Percentiles rank a stretch among this genome's conserved stretches.
These are phyloP conservation scores for Eleutherodactylus coqui DNA, from an alignment of 2,797 vertebrate species.

Conservation along the genomic window DNA sequence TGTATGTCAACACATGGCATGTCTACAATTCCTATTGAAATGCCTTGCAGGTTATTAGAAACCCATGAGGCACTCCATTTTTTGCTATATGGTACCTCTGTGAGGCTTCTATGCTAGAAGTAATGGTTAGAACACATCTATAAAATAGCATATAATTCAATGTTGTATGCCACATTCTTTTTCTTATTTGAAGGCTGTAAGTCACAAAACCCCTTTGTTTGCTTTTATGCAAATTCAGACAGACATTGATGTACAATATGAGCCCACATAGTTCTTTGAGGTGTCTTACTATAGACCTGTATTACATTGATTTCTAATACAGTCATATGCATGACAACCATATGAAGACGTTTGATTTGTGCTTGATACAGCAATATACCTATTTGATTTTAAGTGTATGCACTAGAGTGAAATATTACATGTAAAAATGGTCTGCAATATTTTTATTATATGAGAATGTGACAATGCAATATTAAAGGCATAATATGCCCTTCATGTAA, in stretches of 20 bases:
- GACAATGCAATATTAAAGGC: no score
- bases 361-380: not conserved
- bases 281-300: no score
- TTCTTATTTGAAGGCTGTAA: not conserved
- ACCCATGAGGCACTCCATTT: not conserved
- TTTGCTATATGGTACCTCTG: not conserved
- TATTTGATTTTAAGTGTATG: not conserved
- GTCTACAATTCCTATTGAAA: no score
- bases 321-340: not conserved
- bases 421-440: no score
- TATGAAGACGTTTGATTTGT: not conserved
- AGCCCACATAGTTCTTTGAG: no score
- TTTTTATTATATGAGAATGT: not conserved
- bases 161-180: not conserved
- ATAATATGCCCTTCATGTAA: no score
- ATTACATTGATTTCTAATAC: not conserved
- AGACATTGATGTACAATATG: no score
- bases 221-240: no score
- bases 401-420: not conserved
- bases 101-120: not conserved
- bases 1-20: no score
- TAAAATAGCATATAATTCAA: not conserved
- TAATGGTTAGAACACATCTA: not conserved
- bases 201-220: no score
- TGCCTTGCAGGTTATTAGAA: not conserved